A percentile compares a stretch with the other conserved stretches of the same genome.
Conservation (phyloP, 2,113 vertebrate species). For the Danionella cerebrum region DNA sequence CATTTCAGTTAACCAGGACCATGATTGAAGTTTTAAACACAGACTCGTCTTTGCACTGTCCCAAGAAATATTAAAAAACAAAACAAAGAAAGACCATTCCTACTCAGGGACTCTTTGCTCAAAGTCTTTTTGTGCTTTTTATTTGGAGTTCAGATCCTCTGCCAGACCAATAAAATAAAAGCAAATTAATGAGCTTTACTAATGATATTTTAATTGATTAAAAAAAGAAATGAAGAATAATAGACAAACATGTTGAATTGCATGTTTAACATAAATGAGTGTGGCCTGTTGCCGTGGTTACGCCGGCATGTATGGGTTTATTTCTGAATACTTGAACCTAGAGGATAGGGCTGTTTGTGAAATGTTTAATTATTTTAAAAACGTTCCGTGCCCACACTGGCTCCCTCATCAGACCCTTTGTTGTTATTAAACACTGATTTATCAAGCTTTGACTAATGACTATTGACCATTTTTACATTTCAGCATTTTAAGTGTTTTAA, state of each 20-base stretch:
- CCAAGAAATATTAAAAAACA: conserved; percentile 63
- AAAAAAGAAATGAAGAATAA: too few relatives aligned
- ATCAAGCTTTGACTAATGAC: neutral
- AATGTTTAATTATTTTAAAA: conserved; percentile 2
- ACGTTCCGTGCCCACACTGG: neutral
- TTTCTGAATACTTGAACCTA: conserved; percentile 46
- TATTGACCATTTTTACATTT: too few relatives aligned
- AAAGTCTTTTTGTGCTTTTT: neutral
- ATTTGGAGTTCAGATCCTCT: too few relatives aligned
- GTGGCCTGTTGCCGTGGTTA: too few relatives aligned
- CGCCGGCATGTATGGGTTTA: conserved; percentile 46
- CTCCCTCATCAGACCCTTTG: neutral
- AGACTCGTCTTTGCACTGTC: conserved; percentile 82
- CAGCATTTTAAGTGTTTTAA: too few relatives aligned
- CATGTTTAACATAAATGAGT: too few relatives aligned
- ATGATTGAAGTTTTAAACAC: conserved; percentile 96
- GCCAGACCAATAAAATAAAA: too few relatives aligned
- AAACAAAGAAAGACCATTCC: neutral
- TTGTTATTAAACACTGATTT: too few relatives aligned
- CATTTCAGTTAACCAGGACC: conserved; percentile 81
- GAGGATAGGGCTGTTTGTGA: neutral
- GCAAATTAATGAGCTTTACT: too few relatives aligned
- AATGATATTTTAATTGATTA: too few relatives aligned
- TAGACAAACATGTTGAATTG: too few relatives aligned
- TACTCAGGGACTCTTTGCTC: conserved; percentile 11